Base-by-base conservation (phyloP, 53 echinoderm and acorn worm genomes). In the Zoroaster sp. region DNA sequence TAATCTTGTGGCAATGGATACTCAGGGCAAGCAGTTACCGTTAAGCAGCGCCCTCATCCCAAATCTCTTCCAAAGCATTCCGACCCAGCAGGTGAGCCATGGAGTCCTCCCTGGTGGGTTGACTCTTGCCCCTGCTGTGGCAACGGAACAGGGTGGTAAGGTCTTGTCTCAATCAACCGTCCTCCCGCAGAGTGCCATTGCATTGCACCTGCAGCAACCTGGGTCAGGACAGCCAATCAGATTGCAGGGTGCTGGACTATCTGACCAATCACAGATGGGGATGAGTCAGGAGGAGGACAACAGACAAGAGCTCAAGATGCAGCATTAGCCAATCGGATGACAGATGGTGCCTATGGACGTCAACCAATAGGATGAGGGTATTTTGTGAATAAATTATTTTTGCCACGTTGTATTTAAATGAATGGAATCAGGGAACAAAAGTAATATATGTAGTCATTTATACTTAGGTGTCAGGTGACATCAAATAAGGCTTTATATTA, bases 11-110 rank as follows among this genome's bases (percentile, higher is more conserved):
- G 89, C 91, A 25, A 91, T 92, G 54, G 95, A 93, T 49, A 80
- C 91, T 42, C 95, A 93, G 72, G 96, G 96, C 77, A 94, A 95
- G 70, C 88, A 90, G 2, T 23, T 96, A 42, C 92, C 92, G 44
- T 89, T 94, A 18, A 45, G 79, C 46, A 92, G 92, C 40, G 89
- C 96, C 37, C 76, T 94, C 30, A 75, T 95, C 45, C 95, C 90
- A 21, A 92, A 90, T 82, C 96, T 96, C 88, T 88, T 96, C 75
- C 90, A 93, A 28, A 79, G 90, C 67, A 89, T 96, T 70, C 93
- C 94, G 77, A 78, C 94, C 71, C 96, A 94, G 80, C 93, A 89
- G 44, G 92, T 91, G 0, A 89, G 87, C 73, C 55, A 83, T 1
- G 73, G 85, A 23, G 74, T 65, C 9, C 45, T 75, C 12, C 43